Conservation (phyloP, 1,140 invertebrate species). For the Phenacoccus solenopsis region DNA sequence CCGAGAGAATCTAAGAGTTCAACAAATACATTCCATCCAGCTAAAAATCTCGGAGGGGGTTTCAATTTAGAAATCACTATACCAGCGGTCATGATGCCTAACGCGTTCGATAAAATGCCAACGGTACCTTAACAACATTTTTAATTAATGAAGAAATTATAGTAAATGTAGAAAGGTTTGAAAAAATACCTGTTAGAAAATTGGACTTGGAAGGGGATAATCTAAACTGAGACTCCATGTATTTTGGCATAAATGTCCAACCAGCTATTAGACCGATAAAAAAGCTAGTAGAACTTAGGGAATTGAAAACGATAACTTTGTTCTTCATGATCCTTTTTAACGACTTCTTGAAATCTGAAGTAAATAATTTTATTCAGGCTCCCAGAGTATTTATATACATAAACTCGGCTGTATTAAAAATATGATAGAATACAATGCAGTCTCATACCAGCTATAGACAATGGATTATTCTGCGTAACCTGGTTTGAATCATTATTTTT, state of each 20-base stretch:
- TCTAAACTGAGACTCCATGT: constrained; percentile 42
- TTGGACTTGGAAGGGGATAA: constrained; percentile 37
- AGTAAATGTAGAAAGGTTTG: neutral
- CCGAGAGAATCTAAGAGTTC: constrained; percentile 48
- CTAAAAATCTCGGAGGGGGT: constrained; percentile 50
- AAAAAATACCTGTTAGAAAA: constrained; percentile 28
- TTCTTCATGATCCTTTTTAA: constrained; percentile 19
- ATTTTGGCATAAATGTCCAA: constrained; percentile 32
- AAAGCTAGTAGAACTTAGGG: constrained; percentile 17
- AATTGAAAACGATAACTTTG: constrained; percentile 19
- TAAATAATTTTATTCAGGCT: neutral
- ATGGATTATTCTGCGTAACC: neutral
- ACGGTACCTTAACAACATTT: constrained; percentile 43
- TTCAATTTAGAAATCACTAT: constrained; percentile 53
- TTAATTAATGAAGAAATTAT: neutral
- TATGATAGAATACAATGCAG: neutral
- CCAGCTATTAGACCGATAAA: constrained; percentile 16
- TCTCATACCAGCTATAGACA: constrained; percentile 5
- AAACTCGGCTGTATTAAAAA: neutral
- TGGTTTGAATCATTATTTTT: too few relatives aligned
- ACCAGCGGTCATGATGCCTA: constrained; percentile 55
- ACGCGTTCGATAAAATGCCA: constrained; percentile 54
- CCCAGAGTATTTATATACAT: neutral
- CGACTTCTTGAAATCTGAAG: constrained; percentile 19
- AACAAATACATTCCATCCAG: constrained; percentile 57